These are phyloP conservation scores for Leucoraja erinaceus DNA, from an alignment of 2,113 vertebrate genomes.

Conservation along the genomic window DNA sequence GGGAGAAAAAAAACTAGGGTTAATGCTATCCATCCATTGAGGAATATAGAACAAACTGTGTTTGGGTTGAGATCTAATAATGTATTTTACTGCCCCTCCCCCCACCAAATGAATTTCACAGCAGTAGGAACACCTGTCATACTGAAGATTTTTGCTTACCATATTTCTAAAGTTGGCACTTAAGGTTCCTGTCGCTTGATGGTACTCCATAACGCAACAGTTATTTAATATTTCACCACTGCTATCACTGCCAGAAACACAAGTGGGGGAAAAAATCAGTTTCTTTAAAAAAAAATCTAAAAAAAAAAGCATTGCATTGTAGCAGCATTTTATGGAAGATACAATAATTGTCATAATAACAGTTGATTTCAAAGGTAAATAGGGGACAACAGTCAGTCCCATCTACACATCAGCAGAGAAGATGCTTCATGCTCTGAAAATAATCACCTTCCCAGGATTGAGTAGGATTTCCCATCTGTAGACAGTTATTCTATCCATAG, in stretches of 20 bases:
- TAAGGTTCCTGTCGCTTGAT: constrained; percentile 86
- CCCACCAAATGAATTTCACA: not conserved
- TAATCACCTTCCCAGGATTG: no score
- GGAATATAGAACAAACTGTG: not conserved
- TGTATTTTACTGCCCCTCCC: not conserved
- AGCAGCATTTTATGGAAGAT: no score
- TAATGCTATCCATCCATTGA: not conserved
- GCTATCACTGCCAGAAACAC: constrained; percentile 66
- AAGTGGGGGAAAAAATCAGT: not conserved
- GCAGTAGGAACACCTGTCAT: not conserved
- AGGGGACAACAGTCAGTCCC: no score
- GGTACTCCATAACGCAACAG: constrained; percentile 95
- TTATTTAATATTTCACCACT: constrained; percentile 94
- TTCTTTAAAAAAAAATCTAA: no score
- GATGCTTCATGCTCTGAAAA: no score
- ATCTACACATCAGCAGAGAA: no score
- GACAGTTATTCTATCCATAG: no score
- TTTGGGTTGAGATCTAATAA: not conserved
- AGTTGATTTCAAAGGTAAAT: no score
- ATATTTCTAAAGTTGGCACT: constrained; percentile 95
- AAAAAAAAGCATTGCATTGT: no score
- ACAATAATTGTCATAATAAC: no score
- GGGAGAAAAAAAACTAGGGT: no score
- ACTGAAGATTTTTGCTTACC: constrained; percentile 57
- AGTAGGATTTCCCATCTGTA: no score